Percentiles rank a stretch among this genome's conserved stretches.
These are phyloP conservation scores for Neodontobutis hainanensis DNA, from an alignment of 2,113 vertebrate genomes.

Conservation along the genomic window DNA sequence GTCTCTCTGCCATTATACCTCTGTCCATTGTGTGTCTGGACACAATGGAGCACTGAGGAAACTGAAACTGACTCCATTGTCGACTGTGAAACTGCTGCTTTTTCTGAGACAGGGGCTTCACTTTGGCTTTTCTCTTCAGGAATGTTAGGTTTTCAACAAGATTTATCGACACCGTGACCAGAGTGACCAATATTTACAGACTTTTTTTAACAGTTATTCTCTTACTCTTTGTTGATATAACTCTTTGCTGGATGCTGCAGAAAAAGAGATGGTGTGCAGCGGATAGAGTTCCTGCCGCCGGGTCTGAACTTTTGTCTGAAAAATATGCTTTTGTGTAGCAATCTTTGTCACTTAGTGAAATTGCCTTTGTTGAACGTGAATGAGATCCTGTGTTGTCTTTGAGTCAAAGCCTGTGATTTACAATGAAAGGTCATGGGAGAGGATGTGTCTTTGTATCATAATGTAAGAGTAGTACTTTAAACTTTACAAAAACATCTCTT, in stretches of 20 bases:
- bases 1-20: conserved; percentile 30
- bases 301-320: neutral
- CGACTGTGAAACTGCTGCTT: conserved; percentile 9
- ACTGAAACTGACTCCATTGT: conserved; percentile 54
- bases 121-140: conserved; percentile 20
- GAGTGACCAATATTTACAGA: conserved; percentile 2
- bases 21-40: conserved; percentile 32
- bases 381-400: conserved; percentile 14
- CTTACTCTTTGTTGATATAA: neutral
- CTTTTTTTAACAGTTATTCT: conserved; percentile 3
- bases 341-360: conserved; percentile 34
- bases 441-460: neutral
- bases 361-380: conserved; percentile 16
- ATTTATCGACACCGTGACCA: conserved; percentile 24
- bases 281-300: conserved; percentile 37
- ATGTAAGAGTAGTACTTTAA: neutral
- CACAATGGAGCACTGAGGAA: conserved; percentile 56
- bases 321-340: conserved; percentile 30
- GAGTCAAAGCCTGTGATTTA: conserved; percentile 28
- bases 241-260: neutral
- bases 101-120: neutral
- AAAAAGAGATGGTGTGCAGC: conserved; percentile 25
- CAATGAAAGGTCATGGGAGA: conserved; percentile 33
- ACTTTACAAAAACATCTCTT: neutral
- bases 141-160: conserved; percentile 28